Evolutionary conservation across 2,888 invertebrate genomes (phyloP).

Genomic region (Loripinus fragilis): DNA sequence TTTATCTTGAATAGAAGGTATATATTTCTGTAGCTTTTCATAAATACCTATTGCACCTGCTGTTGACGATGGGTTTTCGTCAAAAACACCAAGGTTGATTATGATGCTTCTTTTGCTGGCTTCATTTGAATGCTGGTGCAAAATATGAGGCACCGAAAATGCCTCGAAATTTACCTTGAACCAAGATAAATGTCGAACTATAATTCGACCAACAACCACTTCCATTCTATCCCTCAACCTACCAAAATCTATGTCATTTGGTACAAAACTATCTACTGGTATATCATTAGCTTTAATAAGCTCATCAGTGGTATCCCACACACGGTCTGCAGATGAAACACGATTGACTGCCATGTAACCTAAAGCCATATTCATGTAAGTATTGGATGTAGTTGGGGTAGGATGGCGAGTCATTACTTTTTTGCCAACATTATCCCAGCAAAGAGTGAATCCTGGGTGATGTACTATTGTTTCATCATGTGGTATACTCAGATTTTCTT

Average conservation of each 20-base stretch:
- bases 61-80: constrained; percentile 21
- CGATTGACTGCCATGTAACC: constrained; percentile 42
- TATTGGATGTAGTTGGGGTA: constrained; percentile 10
- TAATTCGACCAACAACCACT: constrained; percentile 35
- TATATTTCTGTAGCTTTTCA: constrained; percentile 24
- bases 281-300: constrained; percentile 26
- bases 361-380: constrained; percentile 49
- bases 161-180: constrained; percentile 35
- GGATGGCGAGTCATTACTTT: constrained; percentile 36
- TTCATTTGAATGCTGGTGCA: not conserved
- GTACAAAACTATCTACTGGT: constrained; percentile 14
- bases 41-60: constrained; percentile 42
- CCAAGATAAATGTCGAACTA: constrained; percentile 36
- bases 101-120: not conserved
- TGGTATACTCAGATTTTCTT: too few relatives aligned
- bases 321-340: constrained; percentile 7
- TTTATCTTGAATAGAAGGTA: constrained; percentile 19
- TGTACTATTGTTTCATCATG: too few relatives aligned
- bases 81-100: not conserved
- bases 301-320: constrained; percentile 17
- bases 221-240: constrained; percentile 20
- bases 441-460: constrained; percentile 6
- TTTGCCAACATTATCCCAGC: constrained; percentile 53
- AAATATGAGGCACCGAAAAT: constrained; percentile 17
- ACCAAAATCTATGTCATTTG: constrained; percentile 21